Percentiles rank a stretch among this genome's conserved stretches.
Conservation (phyloP, 2,797 vertebrate genomes). For the Chelon auratus region DNA sequence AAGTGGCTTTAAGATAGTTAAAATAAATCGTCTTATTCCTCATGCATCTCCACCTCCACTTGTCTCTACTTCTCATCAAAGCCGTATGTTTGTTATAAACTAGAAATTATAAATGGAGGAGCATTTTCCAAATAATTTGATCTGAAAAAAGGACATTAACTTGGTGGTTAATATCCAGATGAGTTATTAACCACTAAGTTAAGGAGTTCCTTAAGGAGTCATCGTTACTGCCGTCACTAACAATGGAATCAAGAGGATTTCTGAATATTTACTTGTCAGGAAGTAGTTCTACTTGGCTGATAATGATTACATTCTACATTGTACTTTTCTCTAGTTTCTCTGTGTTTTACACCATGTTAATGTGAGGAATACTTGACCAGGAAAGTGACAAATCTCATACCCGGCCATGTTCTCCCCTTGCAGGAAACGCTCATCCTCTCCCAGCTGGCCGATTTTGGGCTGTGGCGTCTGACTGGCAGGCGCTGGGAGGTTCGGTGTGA, state of each 20-base stretch:
- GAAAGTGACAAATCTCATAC: not conserved
- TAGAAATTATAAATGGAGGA: too few species aligned
- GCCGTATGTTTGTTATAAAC: too few species aligned
- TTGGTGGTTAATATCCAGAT: too few species aligned
- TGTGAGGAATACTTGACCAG: not conserved
- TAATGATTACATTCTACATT: too few species aligned
- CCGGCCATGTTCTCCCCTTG: not conserved
- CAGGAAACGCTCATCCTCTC: slow-evolving; percentile 6
- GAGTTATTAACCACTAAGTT: too few species aligned
- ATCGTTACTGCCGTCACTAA: too few species aligned
- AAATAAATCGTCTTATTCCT: not conserved
- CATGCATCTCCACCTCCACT: not conserved
- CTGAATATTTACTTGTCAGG: too few species aligned
- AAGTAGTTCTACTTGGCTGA: too few species aligned
- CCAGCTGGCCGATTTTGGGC: slow-evolving; percentile 32
- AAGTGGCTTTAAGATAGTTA: not conserved
- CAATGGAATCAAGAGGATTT: too few species aligned
- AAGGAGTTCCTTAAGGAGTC: too few species aligned
- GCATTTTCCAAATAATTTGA: too few species aligned
- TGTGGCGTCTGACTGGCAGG: slow-evolving; percentile 45
- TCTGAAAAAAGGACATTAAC: too few species aligned
- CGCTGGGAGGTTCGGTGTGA: slow-evolving; percentile 48
- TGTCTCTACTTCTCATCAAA: not conserved
- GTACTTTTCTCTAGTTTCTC: not conserved
- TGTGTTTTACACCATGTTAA: not conserved